Percentiles rank a stretch among this genome's conserved stretches.
Conservation (phyloP, 2,113 vertebrate species). For the Lampris megalopsis region DNA sequence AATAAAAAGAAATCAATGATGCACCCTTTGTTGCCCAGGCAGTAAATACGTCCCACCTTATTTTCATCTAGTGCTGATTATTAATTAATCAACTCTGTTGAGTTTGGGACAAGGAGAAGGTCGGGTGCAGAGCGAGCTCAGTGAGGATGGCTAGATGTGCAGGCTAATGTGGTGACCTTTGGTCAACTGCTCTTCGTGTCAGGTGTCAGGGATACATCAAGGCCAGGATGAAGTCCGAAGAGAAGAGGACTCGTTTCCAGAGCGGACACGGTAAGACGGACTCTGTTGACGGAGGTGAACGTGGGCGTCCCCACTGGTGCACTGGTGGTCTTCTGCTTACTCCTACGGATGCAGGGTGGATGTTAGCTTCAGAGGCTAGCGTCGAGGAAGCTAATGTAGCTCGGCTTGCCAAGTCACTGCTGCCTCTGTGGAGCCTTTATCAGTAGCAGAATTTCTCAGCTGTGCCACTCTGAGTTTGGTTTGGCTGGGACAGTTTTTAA, state of each 20-base stretch:
- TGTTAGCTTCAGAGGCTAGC: conserved; percentile 4
- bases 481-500: conserved; percentile 11
- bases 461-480: neutral
- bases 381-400: too few species aligned
- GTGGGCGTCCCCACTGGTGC: too few species aligned
- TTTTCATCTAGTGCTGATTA: conserved; percentile 4
- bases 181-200: conserved; percentile 30
- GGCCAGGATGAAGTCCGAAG: conserved; percentile 97
- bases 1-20: conserved; percentile 4
- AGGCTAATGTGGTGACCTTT: conserved; percentile 6
- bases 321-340: too few species aligned
- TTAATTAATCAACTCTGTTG: conserved; percentile 2
- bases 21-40: conserved; percentile 1
- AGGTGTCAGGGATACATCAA: conserved; percentile 99
- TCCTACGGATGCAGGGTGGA: too few species aligned
- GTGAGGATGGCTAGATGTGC: neutral
- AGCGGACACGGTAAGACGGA: conserved; percentile 89
- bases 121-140: neutral
- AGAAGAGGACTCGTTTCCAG: conserved; percentile 92
- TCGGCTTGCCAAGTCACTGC: too few species aligned
- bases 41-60: neutral
- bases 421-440: too few species aligned
- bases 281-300: neutral
- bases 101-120: neutral
- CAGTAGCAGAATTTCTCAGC: too few species aligned